A percentile compares a stretch with the other conserved stretches of the same genome.
phyloP scores from a whole-genome alignment of 2,888 invertebrate genomes.

The Ischnura elegans region DNA sequence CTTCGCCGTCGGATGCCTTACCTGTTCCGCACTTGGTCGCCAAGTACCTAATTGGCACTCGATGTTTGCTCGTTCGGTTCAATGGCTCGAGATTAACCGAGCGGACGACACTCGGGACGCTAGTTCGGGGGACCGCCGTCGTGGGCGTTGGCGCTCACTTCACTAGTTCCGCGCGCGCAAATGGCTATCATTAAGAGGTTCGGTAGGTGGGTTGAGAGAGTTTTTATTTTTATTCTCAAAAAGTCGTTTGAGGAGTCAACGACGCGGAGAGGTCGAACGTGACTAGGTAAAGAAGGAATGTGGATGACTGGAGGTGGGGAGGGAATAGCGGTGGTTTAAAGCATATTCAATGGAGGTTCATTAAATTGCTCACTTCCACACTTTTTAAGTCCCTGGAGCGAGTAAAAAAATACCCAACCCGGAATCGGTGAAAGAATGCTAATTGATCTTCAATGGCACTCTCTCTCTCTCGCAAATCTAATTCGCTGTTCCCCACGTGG shows the following conservation, averaged over 20 bases:
- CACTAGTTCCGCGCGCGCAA: neutral
- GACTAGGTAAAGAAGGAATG: neutral
- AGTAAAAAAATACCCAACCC: neutral
- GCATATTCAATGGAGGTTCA: neutral
- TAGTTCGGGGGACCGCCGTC: neutral
- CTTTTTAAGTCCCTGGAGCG: neutral
- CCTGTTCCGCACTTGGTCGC: neutral
- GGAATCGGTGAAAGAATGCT: neutral
- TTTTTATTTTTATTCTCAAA: too few relatives aligned
- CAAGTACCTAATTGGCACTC: constrained; percentile 38
- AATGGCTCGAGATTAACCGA: constrained; percentile 20
- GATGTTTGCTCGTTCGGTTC: constrained; percentile 15
- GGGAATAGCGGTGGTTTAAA: neutral
- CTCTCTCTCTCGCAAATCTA: neutral
- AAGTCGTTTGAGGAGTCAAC: constrained; percentile 12
- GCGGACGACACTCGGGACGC: neutral
- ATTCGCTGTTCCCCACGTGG: neutral
- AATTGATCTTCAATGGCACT: constrained; percentile 20
- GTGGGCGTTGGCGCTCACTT: neutral
- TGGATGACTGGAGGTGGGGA: neutral
- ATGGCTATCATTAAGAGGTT: constrained; percentile 28
- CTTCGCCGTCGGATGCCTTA: neutral
- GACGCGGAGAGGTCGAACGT: constrained; percentile 2
- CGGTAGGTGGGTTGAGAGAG: neutral
- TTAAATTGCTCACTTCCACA: constrained; percentile 21